These are phyloP conservation scores for Zaprionus nigranus DNA, from an alignment of 1,140 invertebrate species.

Conservation along the genomic window DNA sequence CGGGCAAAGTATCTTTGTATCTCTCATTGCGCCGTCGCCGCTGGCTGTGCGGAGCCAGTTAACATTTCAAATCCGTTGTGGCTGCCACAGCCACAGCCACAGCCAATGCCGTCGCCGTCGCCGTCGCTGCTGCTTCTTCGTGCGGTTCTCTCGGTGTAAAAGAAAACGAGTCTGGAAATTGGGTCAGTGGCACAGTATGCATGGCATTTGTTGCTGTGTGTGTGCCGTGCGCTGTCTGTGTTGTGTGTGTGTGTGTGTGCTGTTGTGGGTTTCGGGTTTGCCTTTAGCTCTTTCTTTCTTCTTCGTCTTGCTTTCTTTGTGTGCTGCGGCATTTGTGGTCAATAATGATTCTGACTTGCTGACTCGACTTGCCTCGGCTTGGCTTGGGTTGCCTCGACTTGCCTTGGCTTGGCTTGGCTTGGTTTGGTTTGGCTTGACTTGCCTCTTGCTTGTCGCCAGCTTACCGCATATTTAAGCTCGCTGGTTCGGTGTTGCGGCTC, in stretches of 20 bases:
- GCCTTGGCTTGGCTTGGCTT: slow-evolving; percentile 12
- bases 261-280: slow-evolving; percentile 48
- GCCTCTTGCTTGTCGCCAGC: slow-evolving; percentile 22
- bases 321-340: slow-evolving; percentile 66
- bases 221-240: slow-evolving; percentile 38
- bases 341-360: slow-evolving; percentile 71
- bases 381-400: slow-evolving; percentile 13
- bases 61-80: slow-evolving; percentile 77
- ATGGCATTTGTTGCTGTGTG: slow-evolving; percentile 69
- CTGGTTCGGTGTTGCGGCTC: background rate
- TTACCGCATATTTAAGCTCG: slow-evolving; percentile 57
- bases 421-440: slow-evolving; percentile 30
- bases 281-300: slow-evolving; percentile 67
- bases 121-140: slow-evolving; percentile 41
- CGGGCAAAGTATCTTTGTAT: slow-evolving; percentile 75
- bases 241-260: slow-evolving; percentile 51
- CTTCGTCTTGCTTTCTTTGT: slow-evolving; percentile 68
- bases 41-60: slow-evolving; percentile 33
- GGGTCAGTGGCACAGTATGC: slow-evolving; percentile 83
- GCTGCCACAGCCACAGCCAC: slow-evolving; percentile 50
- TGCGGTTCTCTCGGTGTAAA: slow-evolving; percentile 48
- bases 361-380: background rate
- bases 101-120: slow-evolving; percentile 11
- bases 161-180: slow-evolving; percentile 78
- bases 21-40: slow-evolving; percentile 42